These are phyloP conservation scores for Crotalus tigris DNA, from an alignment of 2,113 vertebrate species.

Conservation along the genomic window DNA sequence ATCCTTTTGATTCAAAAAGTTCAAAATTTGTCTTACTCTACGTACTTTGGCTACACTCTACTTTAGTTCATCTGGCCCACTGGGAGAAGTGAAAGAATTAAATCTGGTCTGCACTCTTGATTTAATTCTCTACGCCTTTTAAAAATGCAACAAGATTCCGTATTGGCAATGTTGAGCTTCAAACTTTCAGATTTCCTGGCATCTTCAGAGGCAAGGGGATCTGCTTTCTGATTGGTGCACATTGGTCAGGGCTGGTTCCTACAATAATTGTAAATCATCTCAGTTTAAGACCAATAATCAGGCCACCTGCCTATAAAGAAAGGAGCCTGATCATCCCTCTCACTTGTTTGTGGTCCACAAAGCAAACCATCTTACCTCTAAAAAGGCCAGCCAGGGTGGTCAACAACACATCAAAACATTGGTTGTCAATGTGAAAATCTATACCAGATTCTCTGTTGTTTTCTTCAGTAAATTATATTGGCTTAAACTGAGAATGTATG, in stretches of 20 bases:
- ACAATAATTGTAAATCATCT: not conserved
- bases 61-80: not conserved
- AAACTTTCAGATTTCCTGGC: not conserved
- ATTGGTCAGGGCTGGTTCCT: not conserved
- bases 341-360: not conserved
- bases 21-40: not conserved
- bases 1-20: constrained; percentile 31
- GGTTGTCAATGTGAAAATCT: not conserved
- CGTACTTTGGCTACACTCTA: not conserved
- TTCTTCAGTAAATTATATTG: not conserved
- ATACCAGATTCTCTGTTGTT: not conserved
- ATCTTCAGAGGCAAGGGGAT: not conserved
- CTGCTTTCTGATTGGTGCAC: not conserved
- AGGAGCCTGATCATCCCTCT: not conserved
- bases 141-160: not conserved
- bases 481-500: not conserved
- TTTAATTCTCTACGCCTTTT: not conserved
- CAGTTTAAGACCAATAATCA: not conserved
- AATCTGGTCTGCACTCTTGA: not conserved
- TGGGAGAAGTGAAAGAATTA: not conserved
- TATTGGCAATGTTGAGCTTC: not conserved
- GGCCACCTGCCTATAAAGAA: not conserved
- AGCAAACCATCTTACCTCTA: not conserved
- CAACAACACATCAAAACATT: not conserved
- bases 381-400: not conserved